Base-by-base conservation (phyloP, 2,797 vertebrate genomes). In the Nyctalus aviator region DNA sequence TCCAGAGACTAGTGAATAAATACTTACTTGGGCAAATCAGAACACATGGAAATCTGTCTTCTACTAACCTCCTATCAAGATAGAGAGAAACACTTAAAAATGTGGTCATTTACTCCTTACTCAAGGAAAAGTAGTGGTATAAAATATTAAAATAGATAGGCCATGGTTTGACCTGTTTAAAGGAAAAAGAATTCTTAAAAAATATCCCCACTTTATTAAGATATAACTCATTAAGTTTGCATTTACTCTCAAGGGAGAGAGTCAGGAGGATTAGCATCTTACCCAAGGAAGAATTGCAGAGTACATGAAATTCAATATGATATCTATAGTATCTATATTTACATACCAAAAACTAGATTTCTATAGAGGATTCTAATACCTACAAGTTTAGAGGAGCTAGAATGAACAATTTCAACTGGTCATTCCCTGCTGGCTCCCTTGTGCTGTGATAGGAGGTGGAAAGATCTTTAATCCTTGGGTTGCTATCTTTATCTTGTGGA, bases 101-200 rank as follows among this genome's bases (percentile, higher is more conserved):
- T 62, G 20, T 64, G 76, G 62, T 93, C n/a, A 30, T 93, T 96
- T 88, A 72, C 14, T 83, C 5, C 12, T 88, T 64, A 32, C 41
- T 50, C 0, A 86, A 64, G 37, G 30, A 88, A 93, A 88, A 93
- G 55, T 77, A 41, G 11, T 87, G 12, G 25, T 91, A 21, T 3
- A 62, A 35, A 89, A 75, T 94, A 91, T 57, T 95, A 88, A 92
- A 94, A 84, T 87, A 91, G 4, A 73, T 62, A 83, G 15, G 35
- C 11, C 14, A 81, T 86, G 18, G 3, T 18, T 91, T 32, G 89
- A 66, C 46, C 55, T 78, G 20, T 79, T 78, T 64, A 82, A 82
- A 82, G 32, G 5, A 76, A 46, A 71, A 90, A 82, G 7, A 79
- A 48, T 44, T 85, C 50, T 90, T 95, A 75, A 2, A 82, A 95